These are phyloP conservation scores for Cinclus cinclus DNA, from an alignment of 2,113 vertebrate genomes.

Conservation along the genomic window DNA sequence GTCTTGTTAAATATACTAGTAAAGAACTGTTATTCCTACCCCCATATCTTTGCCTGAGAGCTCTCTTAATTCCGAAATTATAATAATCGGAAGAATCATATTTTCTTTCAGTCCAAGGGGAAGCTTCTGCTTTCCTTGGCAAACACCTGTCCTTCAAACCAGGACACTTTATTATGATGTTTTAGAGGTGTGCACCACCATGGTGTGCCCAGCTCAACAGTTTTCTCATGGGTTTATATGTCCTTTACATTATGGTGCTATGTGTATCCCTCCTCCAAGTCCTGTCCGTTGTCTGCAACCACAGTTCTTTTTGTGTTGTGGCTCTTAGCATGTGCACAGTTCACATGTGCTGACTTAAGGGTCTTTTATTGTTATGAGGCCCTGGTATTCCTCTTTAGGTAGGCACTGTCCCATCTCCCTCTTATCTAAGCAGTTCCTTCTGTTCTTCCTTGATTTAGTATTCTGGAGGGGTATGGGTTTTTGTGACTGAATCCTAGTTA, in stretches of 20 bases:
- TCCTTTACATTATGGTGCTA: neutral
- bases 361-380: too few species aligned
- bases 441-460: neutral
- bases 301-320: neutral
- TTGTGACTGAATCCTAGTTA: neutral
- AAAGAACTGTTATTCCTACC: too few species aligned
- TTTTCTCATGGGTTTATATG: neutral
- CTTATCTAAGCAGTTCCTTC: neutral
- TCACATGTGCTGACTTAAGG: neutral
- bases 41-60: too few species aligned
- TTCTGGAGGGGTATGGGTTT: neutral
- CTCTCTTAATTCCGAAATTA: too few species aligned
- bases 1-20: too few species aligned
- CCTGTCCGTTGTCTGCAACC: neutral
- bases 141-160: too few species aligned
- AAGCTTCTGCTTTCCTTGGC: too few species aligned
- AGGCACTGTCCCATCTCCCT: neutral
- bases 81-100: too few species aligned
- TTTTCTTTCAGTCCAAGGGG: too few species aligned
- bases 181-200: too few species aligned
- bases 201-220: neutral
- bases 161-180: fast-evolving
- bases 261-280: neutral
- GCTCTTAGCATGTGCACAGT: fast-evolving
- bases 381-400: neutral